phyloP scores from a whole-genome alignment of 2,113 vertebrate genomes.

The Ameiurus melas region DNA sequence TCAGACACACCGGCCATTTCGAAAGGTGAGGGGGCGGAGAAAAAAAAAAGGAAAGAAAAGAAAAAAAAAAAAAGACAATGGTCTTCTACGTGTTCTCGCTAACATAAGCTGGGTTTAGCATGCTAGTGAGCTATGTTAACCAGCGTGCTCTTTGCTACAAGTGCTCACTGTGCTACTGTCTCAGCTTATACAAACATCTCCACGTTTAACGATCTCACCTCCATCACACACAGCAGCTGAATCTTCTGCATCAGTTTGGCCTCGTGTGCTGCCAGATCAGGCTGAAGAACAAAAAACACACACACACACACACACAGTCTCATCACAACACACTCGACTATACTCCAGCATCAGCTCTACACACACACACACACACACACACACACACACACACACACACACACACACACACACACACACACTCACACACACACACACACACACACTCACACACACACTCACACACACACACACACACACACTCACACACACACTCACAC shows the following conservation, averaged over 20 bases:
- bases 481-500: neutral
- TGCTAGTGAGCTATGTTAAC: neutral
- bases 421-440: neutral
- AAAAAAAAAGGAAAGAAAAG: too few species aligned
- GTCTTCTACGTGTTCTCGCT: too few species aligned
- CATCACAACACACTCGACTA: neutral
- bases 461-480: neutral
- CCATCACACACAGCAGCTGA: constrained; percentile 95
- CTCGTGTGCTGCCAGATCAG: constrained; percentile 91
- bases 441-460: constrained; percentile 60
- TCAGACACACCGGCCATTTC: too few species aligned
- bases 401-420: constrained; percentile 62
- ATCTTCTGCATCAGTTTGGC: constrained; percentile 92
- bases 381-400: constrained; percentile 60
- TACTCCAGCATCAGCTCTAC: too few species aligned
- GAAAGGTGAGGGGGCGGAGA: too few species aligned
- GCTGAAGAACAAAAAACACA: constrained; percentile 68
- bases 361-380: neutral
- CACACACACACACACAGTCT: neutral
- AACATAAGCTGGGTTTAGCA: too few species aligned
- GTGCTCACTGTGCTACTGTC: neutral
- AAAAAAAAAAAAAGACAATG: too few species aligned
- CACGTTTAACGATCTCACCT: constrained; percentile 73
- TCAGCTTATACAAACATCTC: neutral
- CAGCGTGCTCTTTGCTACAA: neutral